phyloP scores from a whole-genome alignment of 1,140 invertebrate genomes.

The Aphidius ervi region DNA sequence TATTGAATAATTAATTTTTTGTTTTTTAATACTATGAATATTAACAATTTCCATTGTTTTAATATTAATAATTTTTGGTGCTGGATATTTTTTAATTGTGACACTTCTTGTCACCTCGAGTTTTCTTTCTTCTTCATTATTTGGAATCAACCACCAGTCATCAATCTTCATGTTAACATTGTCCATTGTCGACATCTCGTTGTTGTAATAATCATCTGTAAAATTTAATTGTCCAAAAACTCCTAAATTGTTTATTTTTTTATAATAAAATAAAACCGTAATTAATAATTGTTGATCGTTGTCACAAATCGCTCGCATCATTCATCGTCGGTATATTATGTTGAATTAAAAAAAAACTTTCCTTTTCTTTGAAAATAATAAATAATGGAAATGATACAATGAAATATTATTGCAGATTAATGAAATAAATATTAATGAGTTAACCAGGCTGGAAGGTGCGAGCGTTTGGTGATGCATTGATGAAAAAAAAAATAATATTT shows the following conservation, averaged over 20 bases:
- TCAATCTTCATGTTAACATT: no score
- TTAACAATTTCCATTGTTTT: no score
- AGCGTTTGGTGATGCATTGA: conserved; percentile 15
- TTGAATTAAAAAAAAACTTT: background rate
- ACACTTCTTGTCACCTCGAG: conserved; percentile 33
- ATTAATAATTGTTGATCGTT: conserved; percentile 12
- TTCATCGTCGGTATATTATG: conserved; percentile 1
- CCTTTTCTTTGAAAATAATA: no score
- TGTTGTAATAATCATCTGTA: conserved; percentile 36
- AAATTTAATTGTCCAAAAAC: conserved; percentile 37
- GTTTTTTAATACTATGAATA: no score
- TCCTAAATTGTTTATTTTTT: conserved; percentile 26
- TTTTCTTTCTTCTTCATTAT: conserved; percentile 20
- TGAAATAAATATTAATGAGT: background rate
- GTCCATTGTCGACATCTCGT: conserved; percentile 30
- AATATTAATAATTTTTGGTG: background rate
- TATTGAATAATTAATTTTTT: no score
- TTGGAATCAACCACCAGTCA: no score
- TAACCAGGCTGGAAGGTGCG: conserved; percentile 8
- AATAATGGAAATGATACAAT: background rate
- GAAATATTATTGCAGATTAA: background rate
- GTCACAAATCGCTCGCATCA: conserved; percentile 32
- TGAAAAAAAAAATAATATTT: conserved; percentile 9
- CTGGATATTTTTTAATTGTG: conserved; percentile 31
- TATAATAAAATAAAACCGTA: conserved; percentile 6